Evolutionary conservation across 2,888 invertebrate genomes (phyloP), one percentile per base, ranked within the genome.

Genomic region (Pasiphila rectangulata): DNA sequence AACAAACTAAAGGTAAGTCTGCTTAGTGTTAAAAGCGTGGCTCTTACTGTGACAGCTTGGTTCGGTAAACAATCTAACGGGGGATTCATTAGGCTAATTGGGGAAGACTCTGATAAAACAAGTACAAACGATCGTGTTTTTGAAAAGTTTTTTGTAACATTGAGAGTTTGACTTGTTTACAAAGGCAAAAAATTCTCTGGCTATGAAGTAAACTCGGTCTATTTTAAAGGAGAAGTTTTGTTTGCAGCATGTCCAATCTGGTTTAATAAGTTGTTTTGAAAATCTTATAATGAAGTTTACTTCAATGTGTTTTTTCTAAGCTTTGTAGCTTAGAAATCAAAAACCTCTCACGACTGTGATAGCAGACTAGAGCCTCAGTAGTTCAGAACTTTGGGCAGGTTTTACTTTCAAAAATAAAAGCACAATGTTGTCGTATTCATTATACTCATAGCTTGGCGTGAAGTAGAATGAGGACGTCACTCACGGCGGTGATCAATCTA

Each of bases 401-500:
- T n/a, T n/a, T n/a, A n/a, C n/a, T n/a, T n/a, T n/a, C n/a, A n/a
- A n/a, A n/a, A 21, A 21, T 21, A 21, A 21, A 21, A 21, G 4
- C 6, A 21, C 21, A 21, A 7, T 6, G 2, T 6, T 21, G 21
- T 6, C 4, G 6, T 6, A n/a, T 6, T 17, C 6, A 16, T 32
- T 32, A 9, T 5, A 9, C 17, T 17, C 10, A 6, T 35, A 39
- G 43, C 21, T 25, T 16, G 4, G 42, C 60, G 63, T 64, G 64
- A 64, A 65, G 56, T 61, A 69, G 66, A 73, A 76, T 75, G 72
- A 72, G 79, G 59, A 75, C 73, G 72, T 79, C 79, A 73, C 70
- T 75, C 69, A 65, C 59, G 63, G 58, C 65, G 76, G 82, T 80
- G 81, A 83, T 83, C 83, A 83, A 83, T 83, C 83, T 83, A 75